These are phyloP conservation scores for Paedocypris micromegethes DNA, from an alignment of 2,797 vertebrate genomes.

Conservation along the genomic window DNA sequence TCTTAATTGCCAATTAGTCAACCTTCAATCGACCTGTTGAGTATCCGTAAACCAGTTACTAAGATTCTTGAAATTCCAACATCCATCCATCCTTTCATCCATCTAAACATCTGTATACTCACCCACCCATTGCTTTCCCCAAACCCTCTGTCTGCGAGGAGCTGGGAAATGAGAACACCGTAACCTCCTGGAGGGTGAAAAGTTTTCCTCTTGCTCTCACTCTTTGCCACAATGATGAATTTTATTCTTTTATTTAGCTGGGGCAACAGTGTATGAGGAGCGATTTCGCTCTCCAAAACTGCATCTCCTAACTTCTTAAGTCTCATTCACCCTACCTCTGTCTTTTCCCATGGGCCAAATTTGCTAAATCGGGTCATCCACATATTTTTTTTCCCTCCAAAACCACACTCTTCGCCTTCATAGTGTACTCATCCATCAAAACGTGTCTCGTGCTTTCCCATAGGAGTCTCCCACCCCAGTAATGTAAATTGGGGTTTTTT, in stretches of 20 bases:
- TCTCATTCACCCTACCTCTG: slow-evolving; percentile 39
- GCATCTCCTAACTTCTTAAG: slow-evolving; percentile 56
- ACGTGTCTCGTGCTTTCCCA: slow-evolving; percentile 43
- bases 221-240: slow-evolving; percentile 38
- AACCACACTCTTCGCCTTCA: slow-evolving; percentile 16
- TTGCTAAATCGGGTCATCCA: slow-evolving; percentile 51
- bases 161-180: slow-evolving; percentile 19
- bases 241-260: slow-evolving; percentile 30
- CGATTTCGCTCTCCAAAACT: slow-evolving; percentile 53
- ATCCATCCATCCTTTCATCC: too few relatives aligned
- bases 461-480: slow-evolving; percentile 40
- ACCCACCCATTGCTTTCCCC: background rate
- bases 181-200: slow-evolving; percentile 35
- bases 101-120: too few relatives aligned
- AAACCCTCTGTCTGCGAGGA: slow-evolving; percentile 13
- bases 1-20: too few relatives aligned
- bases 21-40: too few relatives aligned
- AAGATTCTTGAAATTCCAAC: too few relatives aligned
- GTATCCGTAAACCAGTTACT: too few relatives aligned
- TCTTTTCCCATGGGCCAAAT: slow-evolving; percentile 63
- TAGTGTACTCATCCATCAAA: slow-evolving; percentile 54
- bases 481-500: slow-evolving; percentile 45
- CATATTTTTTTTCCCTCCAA: slow-evolving; percentile 21
- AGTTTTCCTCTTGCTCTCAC: slow-evolving; percentile 26
- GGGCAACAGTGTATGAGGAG: slow-evolving; percentile 39